Conservation (phyloP, 1,140 invertebrate species). For the Belonocnema kinseyi region DNA sequence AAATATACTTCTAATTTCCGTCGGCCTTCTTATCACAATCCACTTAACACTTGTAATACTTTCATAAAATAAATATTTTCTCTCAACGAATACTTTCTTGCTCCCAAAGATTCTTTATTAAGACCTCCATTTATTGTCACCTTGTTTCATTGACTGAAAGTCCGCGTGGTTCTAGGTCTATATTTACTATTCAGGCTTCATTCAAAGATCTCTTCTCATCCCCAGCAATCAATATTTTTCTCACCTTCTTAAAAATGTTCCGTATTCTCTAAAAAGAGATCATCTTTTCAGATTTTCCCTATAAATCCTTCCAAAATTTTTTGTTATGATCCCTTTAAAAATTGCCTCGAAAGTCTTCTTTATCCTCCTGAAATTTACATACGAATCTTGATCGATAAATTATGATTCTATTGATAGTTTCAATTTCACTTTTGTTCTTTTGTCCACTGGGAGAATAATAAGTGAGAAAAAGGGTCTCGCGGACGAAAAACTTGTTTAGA, state of each 20-base stretch:
- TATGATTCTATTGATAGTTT: neutral
- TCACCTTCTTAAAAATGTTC: neutral
- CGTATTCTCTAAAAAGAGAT: neutral
- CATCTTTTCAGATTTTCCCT: neutral
- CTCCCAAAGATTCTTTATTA: slow-evolving; percentile 28
- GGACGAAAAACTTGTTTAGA: neutral
- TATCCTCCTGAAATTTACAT: neutral
- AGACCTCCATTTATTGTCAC: slow-evolving; percentile 14
- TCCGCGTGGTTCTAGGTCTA: neutral
- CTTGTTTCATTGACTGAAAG: neutral
- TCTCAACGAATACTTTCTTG: neutral
- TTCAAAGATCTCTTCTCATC: slow-evolving; percentile 7
- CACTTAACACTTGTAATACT: neutral
- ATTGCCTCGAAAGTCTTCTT: neutral
- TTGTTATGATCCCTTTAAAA: neutral
- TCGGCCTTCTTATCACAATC: neutral
- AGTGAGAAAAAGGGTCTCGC: neutral
- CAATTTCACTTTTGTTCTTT: neutral
- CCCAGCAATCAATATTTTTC: neutral
- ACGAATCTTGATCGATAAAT: neutral
- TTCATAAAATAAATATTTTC: neutral
- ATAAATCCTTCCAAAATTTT: neutral
- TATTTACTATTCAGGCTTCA: slow-evolving; percentile 14
- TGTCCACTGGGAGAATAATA: neutral
- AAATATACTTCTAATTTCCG: neutral